Percentiles rank a stretch among this genome's conserved stretches.
Conservation (phyloP, 2,113 vertebrate species). For the Centropus unirufus region DNA sequence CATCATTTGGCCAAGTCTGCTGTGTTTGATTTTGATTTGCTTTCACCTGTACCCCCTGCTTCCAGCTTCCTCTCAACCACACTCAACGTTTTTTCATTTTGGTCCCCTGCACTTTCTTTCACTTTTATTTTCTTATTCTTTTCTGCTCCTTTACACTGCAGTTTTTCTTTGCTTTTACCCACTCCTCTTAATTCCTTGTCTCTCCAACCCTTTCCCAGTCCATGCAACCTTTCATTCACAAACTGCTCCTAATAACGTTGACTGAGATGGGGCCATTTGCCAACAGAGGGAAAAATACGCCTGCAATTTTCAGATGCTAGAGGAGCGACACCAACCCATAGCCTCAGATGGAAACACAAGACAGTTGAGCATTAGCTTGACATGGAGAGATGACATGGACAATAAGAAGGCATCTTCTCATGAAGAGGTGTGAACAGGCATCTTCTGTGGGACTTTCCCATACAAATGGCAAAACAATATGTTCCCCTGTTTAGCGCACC, state of each 20-base stretch:
- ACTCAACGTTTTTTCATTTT: background rate
- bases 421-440: background rate
- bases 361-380: background rate
- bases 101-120: background rate
- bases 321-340: too few relatives aligned
- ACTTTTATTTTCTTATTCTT: background rate
- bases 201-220: background rate
- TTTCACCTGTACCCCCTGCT: background rate
- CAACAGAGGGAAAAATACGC: background rate
- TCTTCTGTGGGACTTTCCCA: background rate
- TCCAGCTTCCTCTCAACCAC: background rate
- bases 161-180: background rate
- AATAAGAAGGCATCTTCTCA: background rate
- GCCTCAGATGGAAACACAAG: background rate
- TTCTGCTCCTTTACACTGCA: background rate
- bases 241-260: fast-evolving
- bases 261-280: background rate
- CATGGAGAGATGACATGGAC: background rate
- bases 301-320: background rate
- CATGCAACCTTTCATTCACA: background rate
- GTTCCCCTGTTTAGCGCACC: background rate
- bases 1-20: background rate
- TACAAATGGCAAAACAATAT: background rate
- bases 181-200: background rate
- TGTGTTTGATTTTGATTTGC: background rate